These are phyloP conservation scores for Rambutsinella grinnellia DNA, from an alignment of 2,888 invertebrate species.

Conservation along the genomic window DNA sequence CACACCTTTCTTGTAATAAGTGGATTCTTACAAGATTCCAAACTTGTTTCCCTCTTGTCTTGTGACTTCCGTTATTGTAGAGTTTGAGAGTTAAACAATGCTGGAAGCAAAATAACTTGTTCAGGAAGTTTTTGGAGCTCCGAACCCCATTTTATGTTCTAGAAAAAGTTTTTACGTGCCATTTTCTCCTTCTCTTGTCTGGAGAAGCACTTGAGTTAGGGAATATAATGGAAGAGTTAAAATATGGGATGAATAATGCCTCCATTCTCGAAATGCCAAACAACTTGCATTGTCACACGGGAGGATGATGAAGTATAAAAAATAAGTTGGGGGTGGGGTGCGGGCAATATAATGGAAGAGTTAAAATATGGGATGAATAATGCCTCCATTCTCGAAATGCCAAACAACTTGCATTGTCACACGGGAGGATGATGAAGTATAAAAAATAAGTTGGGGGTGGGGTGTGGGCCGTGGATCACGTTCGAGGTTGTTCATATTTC, in stretches of 20 bases:
- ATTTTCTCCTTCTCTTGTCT: constrained; percentile 50
- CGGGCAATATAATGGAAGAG: constrained; percentile 3
- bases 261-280: background rate
- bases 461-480: no score
- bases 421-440: constrained; percentile 1
- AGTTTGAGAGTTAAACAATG: background rate
- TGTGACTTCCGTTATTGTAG: constrained; percentile 30
- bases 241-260: constrained; percentile 12
- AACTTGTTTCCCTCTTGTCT: constrained; percentile 31
- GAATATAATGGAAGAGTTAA: constrained; percentile 4
- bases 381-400: background rate
- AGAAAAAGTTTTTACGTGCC: constrained; percentile 49
- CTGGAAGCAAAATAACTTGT: constrained; percentile 26
- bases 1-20: background rate
- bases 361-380: constrained; percentile 11
- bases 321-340: background rate
- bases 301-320: background rate
- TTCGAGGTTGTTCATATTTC: no score
- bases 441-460: background rate
- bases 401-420: constrained; percentile 1
- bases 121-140: constrained; percentile 1
- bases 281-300: background rate
- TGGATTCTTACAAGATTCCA: background rate
- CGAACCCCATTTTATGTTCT: constrained; percentile 30
- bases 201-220: constrained; percentile 1